Conservation (phyloP, 2,797 vertebrate species). For the Tachyglossus aculeatus region DNA sequence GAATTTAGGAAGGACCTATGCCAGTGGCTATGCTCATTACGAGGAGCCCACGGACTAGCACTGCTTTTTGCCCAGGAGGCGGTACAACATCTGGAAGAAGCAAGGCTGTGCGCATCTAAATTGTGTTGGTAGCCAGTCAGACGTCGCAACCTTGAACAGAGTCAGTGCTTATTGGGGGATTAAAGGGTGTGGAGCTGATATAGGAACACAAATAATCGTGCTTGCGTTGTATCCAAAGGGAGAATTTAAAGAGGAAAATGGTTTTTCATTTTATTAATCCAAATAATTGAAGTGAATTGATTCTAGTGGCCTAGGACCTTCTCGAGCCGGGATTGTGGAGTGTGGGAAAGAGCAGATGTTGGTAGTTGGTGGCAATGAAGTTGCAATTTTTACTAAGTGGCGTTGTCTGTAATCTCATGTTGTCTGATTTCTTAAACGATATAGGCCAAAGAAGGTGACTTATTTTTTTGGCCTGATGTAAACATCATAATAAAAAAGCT, state of each 20-base stretch:
- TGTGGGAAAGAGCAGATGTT: conserved; percentile 50
- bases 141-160: conserved; percentile 12
- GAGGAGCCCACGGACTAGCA: conserved; percentile 75
- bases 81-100: neutral
- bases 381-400: conserved; percentile 66
- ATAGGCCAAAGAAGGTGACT: conserved; percentile 40
- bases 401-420: conserved; percentile 35
- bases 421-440: conserved; percentile 55
- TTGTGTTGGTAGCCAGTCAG: neutral
- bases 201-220: conserved; percentile 25
- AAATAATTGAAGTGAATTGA: conserved; percentile 14
- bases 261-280: conserved; percentile 8
- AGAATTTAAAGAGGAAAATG: neutral
- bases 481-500: no score
- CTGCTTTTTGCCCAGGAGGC: neutral
- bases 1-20: conserved; percentile 83
- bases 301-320: conserved; percentile 22
- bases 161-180: conserved; percentile 11
- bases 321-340: conserved; percentile 1
- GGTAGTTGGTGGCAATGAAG: conserved; percentile 60
- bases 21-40: conserved; percentile 82
- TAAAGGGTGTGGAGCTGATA: conserved; percentile 1
- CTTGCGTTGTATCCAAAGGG: conserved; percentile 6
- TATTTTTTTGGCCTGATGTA: conserved; percentile 42
- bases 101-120: neutral